Base-by-base conservation (phyloP, 2,113 vertebrate species). In the Seriola quinqueradiata region DNA sequence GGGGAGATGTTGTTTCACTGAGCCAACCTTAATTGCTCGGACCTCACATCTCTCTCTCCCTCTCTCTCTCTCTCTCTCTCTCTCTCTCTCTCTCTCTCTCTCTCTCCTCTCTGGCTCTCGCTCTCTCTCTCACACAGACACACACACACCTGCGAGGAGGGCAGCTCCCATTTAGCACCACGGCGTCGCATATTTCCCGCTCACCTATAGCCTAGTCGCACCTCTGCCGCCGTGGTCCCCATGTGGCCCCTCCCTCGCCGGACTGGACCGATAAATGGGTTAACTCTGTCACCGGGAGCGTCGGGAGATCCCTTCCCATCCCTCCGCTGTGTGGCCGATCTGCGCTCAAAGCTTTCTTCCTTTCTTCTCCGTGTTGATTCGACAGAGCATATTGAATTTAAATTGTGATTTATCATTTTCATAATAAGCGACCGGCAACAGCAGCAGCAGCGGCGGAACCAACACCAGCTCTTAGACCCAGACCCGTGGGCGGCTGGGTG, bases 401-500 rank as follows among this genome's bases (percentile, higher is more conserved):
- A 68, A 76, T 61, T 68, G 80, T 57, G 65, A n/a, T 70, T 67
- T 50, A 28, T 46, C n/a, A 10, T 34, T 19, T 19, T 42, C 42
- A 5, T 14, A 58, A 70, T 38, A 75, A 71, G 64, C 57, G 32
- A 75, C 68, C 4, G 16, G 21, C 67, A 36, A 11, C 71, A 38
- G 17, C 70, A 59, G 54, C 70, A 61, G 42, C 81, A 71, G 34
- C 79, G 66, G 46, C 72, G 68, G n/a, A 70, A 68, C 32, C 79
- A 81, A 13, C 69, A 60, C n/a, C 67, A 54, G 70, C 77, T 85
- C 77, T 81, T 28, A 89, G 87, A 90, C 81, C 81, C 91, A 92
- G 91, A 93, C 90, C 90, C 87, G 92, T 93, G 91, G 92, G 92
- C 87, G 90, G 83, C 85, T 90, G 87, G 89, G 92, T 82, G 90